A percentile compares a stretch with the other conserved stretches of the same genome.
Evolutionary conservation across 2,888 invertebrate species (phyloP).

Genomic region (Caenorhabditis afra): DNA sequence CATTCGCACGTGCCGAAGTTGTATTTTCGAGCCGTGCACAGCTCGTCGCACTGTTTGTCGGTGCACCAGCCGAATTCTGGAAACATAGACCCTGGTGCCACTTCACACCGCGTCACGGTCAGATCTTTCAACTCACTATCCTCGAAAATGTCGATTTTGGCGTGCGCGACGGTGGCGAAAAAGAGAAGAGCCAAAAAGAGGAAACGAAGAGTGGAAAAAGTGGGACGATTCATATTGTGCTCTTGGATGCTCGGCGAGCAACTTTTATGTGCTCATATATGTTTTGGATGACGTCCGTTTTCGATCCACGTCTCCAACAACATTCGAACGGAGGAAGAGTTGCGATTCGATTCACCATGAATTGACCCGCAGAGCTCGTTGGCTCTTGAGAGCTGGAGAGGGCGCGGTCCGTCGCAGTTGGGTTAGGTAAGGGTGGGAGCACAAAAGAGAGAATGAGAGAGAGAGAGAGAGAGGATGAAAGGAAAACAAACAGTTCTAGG

Average conservation of each 20-base stretch:
- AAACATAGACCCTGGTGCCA: background rate
- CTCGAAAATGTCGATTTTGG: conserved; percentile 7
- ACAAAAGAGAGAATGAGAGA: too few species aligned
- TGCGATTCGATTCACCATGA: too few species aligned
- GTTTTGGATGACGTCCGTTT: too few species aligned
- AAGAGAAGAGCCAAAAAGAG: background rate
- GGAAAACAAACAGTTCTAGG: conserved; percentile 42
- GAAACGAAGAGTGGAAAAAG: conserved; percentile 9
- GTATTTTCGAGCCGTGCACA: background rate
- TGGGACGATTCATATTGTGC: conserved; percentile 4
- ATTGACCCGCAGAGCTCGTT: too few species aligned
- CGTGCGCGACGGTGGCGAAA: background rate
- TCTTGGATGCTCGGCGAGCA: too few species aligned
- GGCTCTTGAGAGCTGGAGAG: too few species aligned
- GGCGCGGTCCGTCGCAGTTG: too few species aligned
- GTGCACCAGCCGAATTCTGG: conserved; percentile 42
- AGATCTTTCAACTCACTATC: conserved; percentile 9
- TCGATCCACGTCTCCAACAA: too few species aligned
- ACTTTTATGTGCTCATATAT: too few species aligned
- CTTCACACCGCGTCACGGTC: too few species aligned
- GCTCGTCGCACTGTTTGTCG: conserved; percentile 4
- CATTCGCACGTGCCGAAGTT: conserved; percentile 30
- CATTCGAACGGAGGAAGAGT: too few species aligned
- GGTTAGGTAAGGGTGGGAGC: too few species aligned
- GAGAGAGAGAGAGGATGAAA: conserved; percentile 23